Percentiles rank a stretch among this genome's conserved stretches.
phyloP scores from a whole-genome alignment of 2,888 invertebrate species.

The Tupiocoris notatus region DNA sequence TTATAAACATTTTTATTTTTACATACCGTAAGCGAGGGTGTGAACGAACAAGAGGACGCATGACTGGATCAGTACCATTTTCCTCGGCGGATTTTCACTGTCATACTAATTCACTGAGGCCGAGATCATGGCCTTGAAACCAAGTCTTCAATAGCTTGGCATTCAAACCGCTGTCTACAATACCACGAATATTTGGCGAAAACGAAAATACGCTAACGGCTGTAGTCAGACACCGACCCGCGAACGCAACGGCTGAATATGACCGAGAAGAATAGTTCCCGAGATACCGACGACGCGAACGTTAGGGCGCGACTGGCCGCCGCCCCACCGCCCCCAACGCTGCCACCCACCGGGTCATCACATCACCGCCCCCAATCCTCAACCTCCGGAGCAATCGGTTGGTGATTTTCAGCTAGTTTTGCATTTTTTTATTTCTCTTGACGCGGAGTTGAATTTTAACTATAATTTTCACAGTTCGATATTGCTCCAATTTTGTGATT shows the following conservation, averaged over 20 bases:
- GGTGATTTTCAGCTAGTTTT: background rate
- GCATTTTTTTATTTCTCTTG: background rate
- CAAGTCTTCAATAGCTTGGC: background rate
- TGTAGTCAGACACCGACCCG: background rate
- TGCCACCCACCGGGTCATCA: background rate
- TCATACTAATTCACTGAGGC: background rate
- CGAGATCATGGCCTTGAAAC: background rate
- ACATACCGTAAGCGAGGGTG: constrained; percentile 37
- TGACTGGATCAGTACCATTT: constrained; percentile 34
- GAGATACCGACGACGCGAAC: constrained; percentile 13
- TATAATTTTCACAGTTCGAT: background rate
- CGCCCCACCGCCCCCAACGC: constrained; percentile 22
- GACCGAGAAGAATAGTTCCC: constrained; percentile 2
- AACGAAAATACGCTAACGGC: background rate
- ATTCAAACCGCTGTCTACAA: background rate
- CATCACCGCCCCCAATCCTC: no score
- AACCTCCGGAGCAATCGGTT: background rate
- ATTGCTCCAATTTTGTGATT: no score
- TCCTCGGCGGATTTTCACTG: background rate
- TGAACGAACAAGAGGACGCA: constrained; percentile 37
- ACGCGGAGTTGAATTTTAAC: background rate
- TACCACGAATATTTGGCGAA: background rate
- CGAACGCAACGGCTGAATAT: background rate
- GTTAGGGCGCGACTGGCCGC: constrained; percentile 34
- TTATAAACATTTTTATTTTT: background rate